A percentile compares a stretch with the other conserved stretches of the same genome.
Evolutionary conservation across 2,113 vertebrate genomes (phyloP).

Genomic region (Sclerurus mexicanus): DNA sequence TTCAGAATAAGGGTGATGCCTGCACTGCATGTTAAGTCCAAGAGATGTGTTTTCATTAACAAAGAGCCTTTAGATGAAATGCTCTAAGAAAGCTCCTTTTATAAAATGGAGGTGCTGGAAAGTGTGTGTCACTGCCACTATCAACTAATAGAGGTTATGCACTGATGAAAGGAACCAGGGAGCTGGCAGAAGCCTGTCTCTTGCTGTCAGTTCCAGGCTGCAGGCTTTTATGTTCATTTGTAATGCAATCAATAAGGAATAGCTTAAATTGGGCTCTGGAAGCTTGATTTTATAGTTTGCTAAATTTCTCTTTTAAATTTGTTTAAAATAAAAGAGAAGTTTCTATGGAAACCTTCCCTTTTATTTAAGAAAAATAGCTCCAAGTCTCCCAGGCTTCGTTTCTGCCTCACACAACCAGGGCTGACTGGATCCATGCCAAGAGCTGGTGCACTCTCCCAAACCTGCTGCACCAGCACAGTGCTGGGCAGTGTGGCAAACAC

Average conservation of each 20-base stretch:
- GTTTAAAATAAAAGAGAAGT: conserved; percentile 58
- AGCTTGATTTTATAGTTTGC: conserved; percentile 52
- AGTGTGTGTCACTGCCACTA: background rate
- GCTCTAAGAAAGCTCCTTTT: background rate
- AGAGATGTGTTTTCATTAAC: background rate
- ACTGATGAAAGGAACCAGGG: conserved; percentile 27
- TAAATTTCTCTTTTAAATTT: conserved; percentile 49
- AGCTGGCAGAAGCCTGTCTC: conserved; percentile 43
- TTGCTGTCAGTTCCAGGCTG: conserved; percentile 41
- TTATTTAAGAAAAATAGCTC: conserved; percentile 15
- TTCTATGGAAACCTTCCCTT: conserved; percentile 62
- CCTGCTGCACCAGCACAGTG: rapidly evolving
- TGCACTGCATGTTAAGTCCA: background rate
- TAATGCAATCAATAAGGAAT: conserved; percentile 48
- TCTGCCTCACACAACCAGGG: background rate
- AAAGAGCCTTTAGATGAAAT: conserved; percentile 8
- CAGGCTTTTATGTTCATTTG: conserved; percentile 56
- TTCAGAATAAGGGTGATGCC: background rate
- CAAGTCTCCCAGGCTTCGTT: background rate
- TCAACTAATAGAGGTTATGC: conserved; percentile 46
- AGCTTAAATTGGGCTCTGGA: conserved; percentile 32
- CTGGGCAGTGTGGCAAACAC: rapidly evolving
- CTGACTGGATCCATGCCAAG: background rate
- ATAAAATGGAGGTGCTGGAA: conserved; percentile 17
- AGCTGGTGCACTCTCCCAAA: rapidly evolving